Evolutionary conservation across 2,113 vertebrate genomes (phyloP), one percentile per base, ranked within the genome.

Genomic region (Rynchops niger): DNA sequence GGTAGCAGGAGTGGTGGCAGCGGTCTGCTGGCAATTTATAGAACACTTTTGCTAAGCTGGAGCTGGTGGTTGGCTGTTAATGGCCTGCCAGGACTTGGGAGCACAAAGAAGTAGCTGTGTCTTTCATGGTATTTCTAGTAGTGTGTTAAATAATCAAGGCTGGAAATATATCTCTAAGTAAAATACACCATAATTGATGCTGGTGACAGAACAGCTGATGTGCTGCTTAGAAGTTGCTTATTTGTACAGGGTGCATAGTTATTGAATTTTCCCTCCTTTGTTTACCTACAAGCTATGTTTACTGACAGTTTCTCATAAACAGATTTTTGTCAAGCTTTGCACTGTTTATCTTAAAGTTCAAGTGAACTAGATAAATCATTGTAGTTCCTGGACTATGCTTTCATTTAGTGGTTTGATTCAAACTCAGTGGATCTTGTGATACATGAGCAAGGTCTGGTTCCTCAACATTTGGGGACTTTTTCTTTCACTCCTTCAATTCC

Each of bases 101-200:
- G 55, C 55, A 87, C 36, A 92, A 58, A 81, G 65, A 34, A 4
- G 2, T 26, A 7, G 30, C 52, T 89, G 73, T 89, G 21, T 82
- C 12, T 74, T 45, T 45, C 32, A 5, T 27, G 15, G 2, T 92
- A 32, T 94, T 97, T 82, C 71, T 92, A 38, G 40, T n/a, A 50
- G 16, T 19, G 2, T 93, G 38, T 92, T 94, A 94, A 97, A 94
- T 62, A 92, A 93, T 25, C 63, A 93, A 25, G 16, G 43, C 72
- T 0, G 1, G 61, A 86, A 93, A 88, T 36, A 26, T 32, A 71
- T 88, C 95, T 96, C 29, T 45, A 30, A 86, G 77, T 92, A 93
- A 96, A 82, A 82, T 56, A 84, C 45, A 49, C 96, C 96, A 88
- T 77, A 40, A 23, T 80, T 81, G 84, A 58, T 95, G 88, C 72